Conservation (phyloP, 1,140 invertebrate species). For the Tetramorium alpestre region DNA sequence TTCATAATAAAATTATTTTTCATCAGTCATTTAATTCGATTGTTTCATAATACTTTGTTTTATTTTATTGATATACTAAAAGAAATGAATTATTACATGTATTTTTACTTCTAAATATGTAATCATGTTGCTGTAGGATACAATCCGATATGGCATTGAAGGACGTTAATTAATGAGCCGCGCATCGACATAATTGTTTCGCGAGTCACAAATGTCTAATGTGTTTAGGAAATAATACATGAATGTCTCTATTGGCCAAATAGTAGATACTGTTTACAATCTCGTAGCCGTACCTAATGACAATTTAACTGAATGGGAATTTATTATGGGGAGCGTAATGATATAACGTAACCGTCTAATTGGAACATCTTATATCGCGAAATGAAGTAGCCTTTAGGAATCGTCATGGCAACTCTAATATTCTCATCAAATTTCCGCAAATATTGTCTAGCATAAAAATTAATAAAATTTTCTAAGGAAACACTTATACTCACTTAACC, state of each 20-base stretch:
- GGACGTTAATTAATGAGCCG: slow-evolving; percentile 52
- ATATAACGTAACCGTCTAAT: not conserved
- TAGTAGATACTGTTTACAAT: not conserved
- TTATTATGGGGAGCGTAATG: not conserved
- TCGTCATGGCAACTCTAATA: not conserved
- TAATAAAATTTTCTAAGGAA: not conserved
- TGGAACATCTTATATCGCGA: not conserved
- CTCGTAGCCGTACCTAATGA: not conserved
- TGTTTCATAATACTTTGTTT: not conserved
- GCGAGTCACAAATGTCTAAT: slow-evolving; percentile 25
- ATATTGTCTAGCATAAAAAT: not conserved
- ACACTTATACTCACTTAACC: slow-evolving; percentile 9
- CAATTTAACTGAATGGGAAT: slow-evolving; percentile 30
- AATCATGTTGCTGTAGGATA: not conserved
- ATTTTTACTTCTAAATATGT: slow-evolving; percentile 25
- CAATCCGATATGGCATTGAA: slow-evolving; percentile 31
- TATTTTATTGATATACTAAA: not conserved
- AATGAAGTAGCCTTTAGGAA: not conserved
- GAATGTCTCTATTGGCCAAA: not conserved
- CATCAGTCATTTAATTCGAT: not conserved
- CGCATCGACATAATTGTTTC: slow-evolving; percentile 19
- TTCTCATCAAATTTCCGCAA: not conserved
- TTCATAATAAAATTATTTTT: not conserved
- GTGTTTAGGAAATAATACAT: slow-evolving; percentile 39
- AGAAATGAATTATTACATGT: not conserved